Evolutionary conservation across 2,113 vertebrate species (phyloP).

Genomic region (Pardalotus punctatus): DNA sequence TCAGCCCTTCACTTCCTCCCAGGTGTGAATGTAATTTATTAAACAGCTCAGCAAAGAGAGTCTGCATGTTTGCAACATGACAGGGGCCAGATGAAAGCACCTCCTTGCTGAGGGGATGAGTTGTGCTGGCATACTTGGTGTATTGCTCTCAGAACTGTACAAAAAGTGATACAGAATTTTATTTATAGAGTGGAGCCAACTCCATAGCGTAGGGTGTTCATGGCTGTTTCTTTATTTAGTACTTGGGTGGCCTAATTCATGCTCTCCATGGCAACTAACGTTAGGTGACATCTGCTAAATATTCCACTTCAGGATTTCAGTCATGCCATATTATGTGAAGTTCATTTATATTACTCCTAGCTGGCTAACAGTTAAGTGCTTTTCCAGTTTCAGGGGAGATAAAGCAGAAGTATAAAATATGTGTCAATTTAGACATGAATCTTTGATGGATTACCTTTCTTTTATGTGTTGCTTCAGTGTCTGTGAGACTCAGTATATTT

Average conservation of each 20-base stretch:
- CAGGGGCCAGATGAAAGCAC: background rate
- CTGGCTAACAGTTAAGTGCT: background rate
- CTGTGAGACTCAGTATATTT: background rate
- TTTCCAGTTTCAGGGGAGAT: background rate
- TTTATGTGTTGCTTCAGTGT: background rate
- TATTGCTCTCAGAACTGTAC: constrained; percentile 19
- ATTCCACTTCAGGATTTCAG: constrained; percentile 39
- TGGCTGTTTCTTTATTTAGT: constrained; percentile 55
- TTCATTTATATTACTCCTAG: background rate
- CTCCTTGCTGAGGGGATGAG: background rate
- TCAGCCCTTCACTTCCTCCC: background rate
- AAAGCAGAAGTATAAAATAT: background rate
- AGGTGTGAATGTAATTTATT: background rate
- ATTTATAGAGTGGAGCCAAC: constrained; percentile 41
- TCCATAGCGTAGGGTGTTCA: constrained; percentile 1
- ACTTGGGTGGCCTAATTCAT: constrained; percentile 58
- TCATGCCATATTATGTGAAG: background rate
- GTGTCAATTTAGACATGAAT: background rate
- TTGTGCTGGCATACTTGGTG: background rate
- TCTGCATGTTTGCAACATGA: background rate
- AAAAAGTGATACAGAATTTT: constrained; percentile 31
- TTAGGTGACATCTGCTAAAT: constrained; percentile 57
- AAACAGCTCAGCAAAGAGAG: background rate
- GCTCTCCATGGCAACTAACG: constrained; percentile 55
- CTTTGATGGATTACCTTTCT: background rate